These are phyloP conservation scores for Phalloptychus januarius DNA, from an alignment of 2,797 vertebrate species.

Conservation along the genomic window DNA sequence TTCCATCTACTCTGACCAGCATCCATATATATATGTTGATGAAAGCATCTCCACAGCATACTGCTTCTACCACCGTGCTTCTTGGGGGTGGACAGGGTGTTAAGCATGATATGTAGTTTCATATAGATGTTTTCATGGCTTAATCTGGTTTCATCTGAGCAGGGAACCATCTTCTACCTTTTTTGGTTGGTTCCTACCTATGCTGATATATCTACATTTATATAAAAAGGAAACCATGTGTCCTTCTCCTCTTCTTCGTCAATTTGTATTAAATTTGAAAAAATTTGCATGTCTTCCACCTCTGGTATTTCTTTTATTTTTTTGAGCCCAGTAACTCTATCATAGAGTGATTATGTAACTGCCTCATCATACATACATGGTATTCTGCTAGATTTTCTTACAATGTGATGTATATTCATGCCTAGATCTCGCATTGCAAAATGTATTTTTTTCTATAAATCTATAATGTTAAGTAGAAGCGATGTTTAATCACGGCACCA, in stretches of 20 bases:
- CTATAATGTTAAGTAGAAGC: slow-evolving; percentile 19
- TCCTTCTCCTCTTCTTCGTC: not conserved
- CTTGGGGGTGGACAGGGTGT: not conserved
- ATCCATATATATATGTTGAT: not conserved
- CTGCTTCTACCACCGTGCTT: not conserved
- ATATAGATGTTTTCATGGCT: not conserved
- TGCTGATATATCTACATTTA: not conserved
- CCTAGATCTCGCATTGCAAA: slow-evolving; percentile 6
- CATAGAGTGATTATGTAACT: no score
- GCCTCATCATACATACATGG: slow-evolving; percentile 6
- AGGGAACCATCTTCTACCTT: not conserved
- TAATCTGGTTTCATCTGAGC: not conserved
- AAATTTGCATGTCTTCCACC: slow-evolving; percentile 18
- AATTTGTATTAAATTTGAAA: slow-evolving; percentile 22
- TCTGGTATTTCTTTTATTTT: slow-evolving; percentile 59
- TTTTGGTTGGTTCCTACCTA: not conserved
- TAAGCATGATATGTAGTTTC: not conserved
- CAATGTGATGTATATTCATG: slow-evolving; percentile 3
- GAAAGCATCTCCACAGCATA: not conserved
- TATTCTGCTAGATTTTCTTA: slow-evolving; percentile 7
- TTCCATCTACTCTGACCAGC: not conserved
- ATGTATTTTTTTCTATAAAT: slow-evolving; percentile 4
- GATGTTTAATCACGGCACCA: slow-evolving; percentile 31
- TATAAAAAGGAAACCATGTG: not conserved
- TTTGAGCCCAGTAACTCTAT: no score